phyloP scores from a whole-genome alignment of 2,797 vertebrate species.

The Sebastes minor region DNA sequence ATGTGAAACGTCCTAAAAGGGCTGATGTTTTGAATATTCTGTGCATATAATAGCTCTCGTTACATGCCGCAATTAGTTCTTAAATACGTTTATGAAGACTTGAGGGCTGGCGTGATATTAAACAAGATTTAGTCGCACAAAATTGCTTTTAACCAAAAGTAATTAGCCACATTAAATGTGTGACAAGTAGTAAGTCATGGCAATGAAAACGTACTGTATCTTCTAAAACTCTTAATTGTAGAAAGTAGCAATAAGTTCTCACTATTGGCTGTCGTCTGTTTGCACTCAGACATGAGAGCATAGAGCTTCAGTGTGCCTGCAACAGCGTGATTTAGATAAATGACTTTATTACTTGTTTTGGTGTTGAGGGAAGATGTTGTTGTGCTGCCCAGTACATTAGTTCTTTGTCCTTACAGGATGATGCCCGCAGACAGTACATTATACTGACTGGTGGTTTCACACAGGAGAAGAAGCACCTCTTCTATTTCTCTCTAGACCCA shows the following conservation, averaged over 20 bases:
- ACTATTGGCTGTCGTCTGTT: slow-evolving; percentile 35
- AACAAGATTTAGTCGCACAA: neutral
- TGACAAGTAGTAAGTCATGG: neutral
- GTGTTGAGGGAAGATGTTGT: slow-evolving; percentile 64
- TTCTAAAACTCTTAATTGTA: neutral
- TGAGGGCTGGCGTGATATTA: neutral
- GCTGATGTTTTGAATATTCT: neutral
- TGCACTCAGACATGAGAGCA: slow-evolving; percentile 16
- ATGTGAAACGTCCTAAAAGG: neutral
- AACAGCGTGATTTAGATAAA: slow-evolving; percentile 71
- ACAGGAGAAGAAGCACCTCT: slow-evolving; percentile 15
- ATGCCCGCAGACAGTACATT: slow-evolving; percentile 45
- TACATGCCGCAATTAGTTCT: neutral
- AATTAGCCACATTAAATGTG: neutral
- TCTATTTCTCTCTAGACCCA: slow-evolving; percentile 32
- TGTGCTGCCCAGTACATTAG: slow-evolving; percentile 54
- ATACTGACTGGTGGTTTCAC: slow-evolving; percentile 45
- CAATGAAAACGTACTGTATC: neutral
- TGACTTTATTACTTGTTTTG: slow-evolving; percentile 69
- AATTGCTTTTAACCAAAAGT: neutral
- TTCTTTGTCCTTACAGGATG: slow-evolving; percentile 55
- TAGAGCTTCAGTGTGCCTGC: slow-evolving; percentile 37
- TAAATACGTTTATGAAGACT: neutral
- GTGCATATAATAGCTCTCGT: neutral
- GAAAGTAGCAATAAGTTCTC: slow-evolving; percentile 34